Evolutionary conservation across 1,140 invertebrate species (phyloP), one percentile per base, ranked within the genome.

Genomic region (Chymomyza costata): DNA sequence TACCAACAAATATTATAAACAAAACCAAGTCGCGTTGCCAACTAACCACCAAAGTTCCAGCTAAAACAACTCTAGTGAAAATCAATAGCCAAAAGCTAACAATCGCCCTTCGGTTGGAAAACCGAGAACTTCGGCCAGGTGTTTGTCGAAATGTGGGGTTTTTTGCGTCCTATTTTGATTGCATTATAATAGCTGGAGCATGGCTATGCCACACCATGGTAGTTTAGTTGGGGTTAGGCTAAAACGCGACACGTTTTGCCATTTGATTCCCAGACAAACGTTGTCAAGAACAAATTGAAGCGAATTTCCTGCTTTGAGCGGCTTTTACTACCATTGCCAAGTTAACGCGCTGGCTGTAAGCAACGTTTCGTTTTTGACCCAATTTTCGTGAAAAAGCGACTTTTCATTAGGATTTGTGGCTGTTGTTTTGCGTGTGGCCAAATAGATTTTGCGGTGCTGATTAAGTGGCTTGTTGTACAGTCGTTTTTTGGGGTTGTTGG

Each of bases 331-430:
- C 21, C 10, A 1, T 30, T 11, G 2, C 3, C n/a, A n/a, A n/a
- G n/a, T n/a, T n/a, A n/a, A n/a, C n/a, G n/a, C n/a, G n/a, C n/a
- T n/a, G n/a, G n/a, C n/a, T n/a, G n/a, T n/a, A n/a, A n/a, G n/a
- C n/a, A n/a, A n/a, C n/a, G n/a, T n/a, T n/a, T 49, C 17, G 47
- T 45, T 53, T 41, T 34, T 78, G 73, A 78, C 71, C 71, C 63
- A 78, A 78, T 78, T 78, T 78, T 57, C 44, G 71, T 38, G 71
- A 48, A 66, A 76, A 78, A 78, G 73, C 66, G 66, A 64, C 73
- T 78, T 78, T 78, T 78, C 71, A 78, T 78, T 78, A 78, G 71
- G 35, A 56, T 25, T 25, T 8, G 21, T 37, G 39, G 47, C 47
- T 58, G n/a, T 51, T 69, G 21, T 25, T 68, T 50, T 53, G 40